These are phyloP conservation scores for Cheumatopsyche charites DNA, from an alignment of 1,140 invertebrate genomes.

Conservation along the genomic window DNA sequence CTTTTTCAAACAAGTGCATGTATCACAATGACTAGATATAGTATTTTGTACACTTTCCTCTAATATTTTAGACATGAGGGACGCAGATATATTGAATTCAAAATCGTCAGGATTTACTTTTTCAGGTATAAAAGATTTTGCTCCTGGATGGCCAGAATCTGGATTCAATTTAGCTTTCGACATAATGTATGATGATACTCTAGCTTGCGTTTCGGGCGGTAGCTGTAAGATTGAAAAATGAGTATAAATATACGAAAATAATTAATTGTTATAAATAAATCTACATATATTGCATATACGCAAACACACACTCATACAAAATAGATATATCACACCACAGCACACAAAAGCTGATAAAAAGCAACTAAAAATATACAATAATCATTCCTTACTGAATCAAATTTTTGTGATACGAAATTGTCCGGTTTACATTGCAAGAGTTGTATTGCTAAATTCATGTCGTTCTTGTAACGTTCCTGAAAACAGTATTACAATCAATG, in stretches of 20 bases:
- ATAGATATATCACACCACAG: slow-evolving; percentile 13
- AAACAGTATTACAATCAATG: slow-evolving; percentile 50
- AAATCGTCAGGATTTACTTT: slow-evolving; percentile 62
- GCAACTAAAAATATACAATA: slow-evolving; percentile 44
- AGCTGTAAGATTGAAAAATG: too few species aligned
- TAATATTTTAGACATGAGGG: slow-evolving; percentile 91
- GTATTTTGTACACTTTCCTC: slow-evolving; percentile 81
- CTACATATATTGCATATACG: background rate
- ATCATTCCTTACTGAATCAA: slow-evolving; percentile 80
- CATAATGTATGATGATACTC: slow-evolving; percentile 80
- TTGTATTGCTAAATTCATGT: slow-evolving; percentile 93
- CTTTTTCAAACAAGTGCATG: slow-evolving; percentile 73
- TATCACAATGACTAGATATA: slow-evolving; percentile 79
- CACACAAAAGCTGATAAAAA: slow-evolving; percentile 37
- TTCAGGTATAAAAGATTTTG: slow-evolving; percentile 50
- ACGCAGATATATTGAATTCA: slow-evolving; percentile 85
- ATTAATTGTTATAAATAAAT: background rate
- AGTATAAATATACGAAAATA: too few species aligned
- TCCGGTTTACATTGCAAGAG: slow-evolving; percentile 93
- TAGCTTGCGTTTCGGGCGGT: slow-evolving; percentile 86
- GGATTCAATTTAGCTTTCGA: slow-evolving; percentile 69
- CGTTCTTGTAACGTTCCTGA: slow-evolving; percentile 92
- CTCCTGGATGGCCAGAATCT: slow-evolving; percentile 48
- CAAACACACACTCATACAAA: slow-evolving; percentile 16
- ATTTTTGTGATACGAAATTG: slow-evolving; percentile 91